These are phyloP conservation scores for Psittacula cyanocephala DNA, from an alignment of 2,113 vertebrate genomes.

Conservation along the genomic window DNA sequence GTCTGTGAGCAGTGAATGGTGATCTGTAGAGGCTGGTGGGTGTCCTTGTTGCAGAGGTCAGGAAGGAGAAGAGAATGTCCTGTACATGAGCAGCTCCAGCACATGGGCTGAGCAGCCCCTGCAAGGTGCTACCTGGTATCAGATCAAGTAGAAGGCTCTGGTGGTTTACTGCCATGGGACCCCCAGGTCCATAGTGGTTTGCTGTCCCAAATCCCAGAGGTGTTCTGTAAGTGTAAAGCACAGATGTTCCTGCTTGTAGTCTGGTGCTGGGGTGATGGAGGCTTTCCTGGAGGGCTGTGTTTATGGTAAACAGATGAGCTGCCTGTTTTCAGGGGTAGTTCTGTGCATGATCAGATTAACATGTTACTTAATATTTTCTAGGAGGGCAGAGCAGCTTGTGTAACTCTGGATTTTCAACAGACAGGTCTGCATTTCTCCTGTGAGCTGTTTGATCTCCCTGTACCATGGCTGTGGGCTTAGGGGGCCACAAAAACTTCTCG, in stretches of 20 bases:
- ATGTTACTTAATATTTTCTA: background rate
- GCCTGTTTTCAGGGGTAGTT: background rate
- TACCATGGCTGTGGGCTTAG: background rate
- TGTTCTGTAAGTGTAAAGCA: background rate
- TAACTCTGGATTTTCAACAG: background rate
- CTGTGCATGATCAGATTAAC: background rate
- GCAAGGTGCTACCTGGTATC: rapidly evolving
- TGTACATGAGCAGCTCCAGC: background rate
- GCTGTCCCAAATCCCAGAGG: background rate
- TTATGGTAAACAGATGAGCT: background rate
- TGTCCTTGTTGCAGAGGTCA: background rate
- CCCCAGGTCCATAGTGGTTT: background rate
- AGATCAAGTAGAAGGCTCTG: background rate
- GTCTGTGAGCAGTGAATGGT: background rate
- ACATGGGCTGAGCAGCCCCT: background rate
- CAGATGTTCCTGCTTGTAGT: rapidly evolving
- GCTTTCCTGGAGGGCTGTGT: background rate
- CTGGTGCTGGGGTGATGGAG: rapidly evolving
- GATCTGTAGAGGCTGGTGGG: background rate
- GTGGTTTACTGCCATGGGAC: background rate
- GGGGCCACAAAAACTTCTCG: background rate
- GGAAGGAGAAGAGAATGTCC: background rate
- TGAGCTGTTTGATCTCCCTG: background rate
- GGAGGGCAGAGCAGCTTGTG: background rate
- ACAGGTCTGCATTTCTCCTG: background rate